Base-by-base conservation (phyloP, 2,888 invertebrate species). In the Chalcosyrphus nemorum region DNA sequence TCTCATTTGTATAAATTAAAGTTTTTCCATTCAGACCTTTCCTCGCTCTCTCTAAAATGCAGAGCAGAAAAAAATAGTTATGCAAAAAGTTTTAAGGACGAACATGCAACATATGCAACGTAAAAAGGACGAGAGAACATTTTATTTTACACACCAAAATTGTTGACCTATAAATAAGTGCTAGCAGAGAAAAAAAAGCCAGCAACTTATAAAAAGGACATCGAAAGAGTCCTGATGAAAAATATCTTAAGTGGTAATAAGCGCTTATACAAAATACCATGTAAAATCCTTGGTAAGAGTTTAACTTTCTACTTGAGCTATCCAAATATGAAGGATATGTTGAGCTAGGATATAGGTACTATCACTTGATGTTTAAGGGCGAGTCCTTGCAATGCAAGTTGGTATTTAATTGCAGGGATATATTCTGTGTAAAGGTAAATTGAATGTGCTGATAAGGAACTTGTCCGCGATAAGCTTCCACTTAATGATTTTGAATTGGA, bases 121-220 rank as follows among this genome's bases (percentile, higher is more conserved):
- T n/a, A n/a, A n/a, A n/a, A n/a, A n/a, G n/a, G n/a, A n/a, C n/a
- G n/a, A n/a, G n/a, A n/a, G n/a, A 75, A 68, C 52, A 68, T 70
- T 56, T 81, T 56, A 47, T 52, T 81, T 74, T 75, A 50, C 59
- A 32, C 68, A 68, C 61, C 61, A 81, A 68, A 75, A 81, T 61
- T 61, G 81, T 81, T 81, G 81, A 81, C 81, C 81, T 63, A 81
- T 75, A 81, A 75, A 81, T 63, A 81, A 68, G 63, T 43, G 80
- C 74, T 80, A 21, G 45, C 13, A 61, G 52, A 66, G 32, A 9
- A n/a, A 47, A 41, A 57, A 65, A 54, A 61, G 45, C 17, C 19
- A 59, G 5, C 5, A 29, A 29, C 29, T 45, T 21, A 9, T 17
- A 32, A 47, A 57, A 59, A 80, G 74, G 74, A 80, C 66, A 80